Evolutionary conservation across 2,113 vertebrate genomes (phyloP), one percentile per base, ranked within the genome.

Genomic region (Varanus salvator): DNA sequence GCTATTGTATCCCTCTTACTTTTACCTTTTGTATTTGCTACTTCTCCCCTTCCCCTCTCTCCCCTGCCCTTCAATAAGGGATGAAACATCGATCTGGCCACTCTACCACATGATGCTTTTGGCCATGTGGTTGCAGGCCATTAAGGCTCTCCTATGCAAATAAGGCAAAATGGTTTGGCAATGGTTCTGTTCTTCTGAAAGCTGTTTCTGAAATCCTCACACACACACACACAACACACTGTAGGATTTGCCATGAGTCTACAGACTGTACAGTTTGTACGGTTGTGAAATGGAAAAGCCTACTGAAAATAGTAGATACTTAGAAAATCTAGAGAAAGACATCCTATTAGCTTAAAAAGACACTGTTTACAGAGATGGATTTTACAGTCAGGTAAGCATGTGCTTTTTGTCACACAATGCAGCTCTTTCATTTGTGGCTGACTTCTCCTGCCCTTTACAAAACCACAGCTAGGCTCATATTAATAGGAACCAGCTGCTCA

Each of bases 371-470:
- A 77, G 72, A 17, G 15, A 17, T 77, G 14, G 34, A 76, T 77
- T 87, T 76, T 6, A 77, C 23, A 76, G 23, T 78, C 77, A 48
- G 38, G 66, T 84, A 84, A 27, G 69, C 66, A 12, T 44, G n/a
- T 44, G 69, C 17, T 54, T 85, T 71, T 31, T 85, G 66, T 50
- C 48, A 74, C n/a, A 78, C 11, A 4, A 29, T 31, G n/a, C 19
- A 7, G 52, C 12, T 21, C 38, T 60, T 12, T 57, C 60, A 60
- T 44, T 38, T 85, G 60, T 21, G 75, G 72, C 52, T 84, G 44
- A 52, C 27, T 69, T 52, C 23, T 21, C 76, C 44, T 54, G 76
- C 86, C 76, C 64, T 80, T 69, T n/a, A 69, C 76, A 88, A 88
- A 83, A 44, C 66, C 52, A 23, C 68, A 57, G 69, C 52, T 31